Conservation (phyloP, 2,113 vertebrate genomes). For the Melanerpes aurifrons region DNA sequence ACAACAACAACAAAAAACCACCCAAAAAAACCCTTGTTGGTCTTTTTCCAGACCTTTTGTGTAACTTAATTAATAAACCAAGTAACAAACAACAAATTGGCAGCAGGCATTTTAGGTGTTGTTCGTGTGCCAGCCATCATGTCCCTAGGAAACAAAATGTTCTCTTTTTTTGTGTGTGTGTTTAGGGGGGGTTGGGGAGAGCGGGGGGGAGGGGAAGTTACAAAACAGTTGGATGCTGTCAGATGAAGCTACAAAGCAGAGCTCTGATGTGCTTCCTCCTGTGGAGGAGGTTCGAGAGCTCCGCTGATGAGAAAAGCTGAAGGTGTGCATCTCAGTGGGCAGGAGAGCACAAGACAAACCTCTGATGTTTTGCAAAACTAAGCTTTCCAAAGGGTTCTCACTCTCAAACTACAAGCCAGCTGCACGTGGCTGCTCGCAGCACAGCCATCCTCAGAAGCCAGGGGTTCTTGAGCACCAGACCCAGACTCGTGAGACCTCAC, state of each 20-base stretch:
- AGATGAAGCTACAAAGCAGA: background rate
- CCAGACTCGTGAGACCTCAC: background rate
- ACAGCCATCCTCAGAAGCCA: background rate
- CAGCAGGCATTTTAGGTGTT: constrained; percentile 68
- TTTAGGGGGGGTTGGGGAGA: no score
- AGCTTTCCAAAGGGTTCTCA: background rate
- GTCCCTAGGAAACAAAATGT: constrained; percentile 63
- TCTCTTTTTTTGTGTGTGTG: background rate
- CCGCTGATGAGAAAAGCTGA: background rate
- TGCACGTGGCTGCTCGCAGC: background rate
- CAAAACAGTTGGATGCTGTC: constrained; percentile 22
- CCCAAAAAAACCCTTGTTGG: constrained; percentile 11
- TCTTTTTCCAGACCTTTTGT: constrained; percentile 65
- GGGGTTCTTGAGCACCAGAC: background rate
- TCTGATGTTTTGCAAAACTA: background rate
- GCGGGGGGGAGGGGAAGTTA: background rate
- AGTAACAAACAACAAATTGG: constrained; percentile 70
- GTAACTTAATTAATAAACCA: constrained; percentile 72
- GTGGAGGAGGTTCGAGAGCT: background rate
- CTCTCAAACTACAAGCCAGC: background rate
- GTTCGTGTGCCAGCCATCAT: constrained; percentile 59
- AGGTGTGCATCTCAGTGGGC: background rate
- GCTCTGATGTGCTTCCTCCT: background rate
- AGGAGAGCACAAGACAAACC: background rate
- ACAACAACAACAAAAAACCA: background rate